Evolutionary conservation across 2,113 vertebrate species (phyloP), one percentile per base, ranked within the genome.

Genomic region (Oriolus oriolus): DNA sequence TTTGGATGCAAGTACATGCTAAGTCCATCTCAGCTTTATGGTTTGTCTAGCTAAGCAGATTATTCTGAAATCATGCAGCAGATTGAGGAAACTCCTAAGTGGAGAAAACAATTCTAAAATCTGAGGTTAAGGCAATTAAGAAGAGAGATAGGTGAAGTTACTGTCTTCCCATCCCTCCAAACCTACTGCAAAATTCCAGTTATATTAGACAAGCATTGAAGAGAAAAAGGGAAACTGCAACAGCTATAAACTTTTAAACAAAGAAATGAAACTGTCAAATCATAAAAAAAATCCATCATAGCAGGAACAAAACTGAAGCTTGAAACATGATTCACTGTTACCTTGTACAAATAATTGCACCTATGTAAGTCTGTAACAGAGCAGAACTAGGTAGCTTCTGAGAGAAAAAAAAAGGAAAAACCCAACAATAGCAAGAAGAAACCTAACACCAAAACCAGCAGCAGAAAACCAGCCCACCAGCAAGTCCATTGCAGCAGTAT

Each of bases 401-500:
- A 41, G 41, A 5, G 8, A 3, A 11, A 10, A 35, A 11, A 13
- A 1, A 5, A 1, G 4, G 12, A n/a, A 49, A n/a, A 33, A 26
- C 0, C 2, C 27, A 42, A 7, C 28, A 44, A 44, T 47, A 52
- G 16, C 20, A 52, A 59, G 7, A 49, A 65, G 20, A 30, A 68
- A 17, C 4, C 6, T 65, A 54, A 30, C 11, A 39, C 6, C 10
- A 66, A 63, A 93, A 9, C 7, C 28, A 85, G 47, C 7, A 57
- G 23, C 28, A 87, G n/a, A 80, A 94, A 24, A 53, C 35, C 50
- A 94, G 28, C 16, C 35, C 16, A 53, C 13, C 17, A 69, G 8
- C 27, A 88, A 69, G 8, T 24, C 26, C 18, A 10, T 13, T 60
- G 61, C 22, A 91, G 33, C 28, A 80, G 21, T 12, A 33, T 13